Percentiles rank a stretch among this genome's conserved stretches.
Evolutionary conservation across 2,797 vertebrate genomes (phyloP).

Genomic region (Craterocephalus amniculus): DNA sequence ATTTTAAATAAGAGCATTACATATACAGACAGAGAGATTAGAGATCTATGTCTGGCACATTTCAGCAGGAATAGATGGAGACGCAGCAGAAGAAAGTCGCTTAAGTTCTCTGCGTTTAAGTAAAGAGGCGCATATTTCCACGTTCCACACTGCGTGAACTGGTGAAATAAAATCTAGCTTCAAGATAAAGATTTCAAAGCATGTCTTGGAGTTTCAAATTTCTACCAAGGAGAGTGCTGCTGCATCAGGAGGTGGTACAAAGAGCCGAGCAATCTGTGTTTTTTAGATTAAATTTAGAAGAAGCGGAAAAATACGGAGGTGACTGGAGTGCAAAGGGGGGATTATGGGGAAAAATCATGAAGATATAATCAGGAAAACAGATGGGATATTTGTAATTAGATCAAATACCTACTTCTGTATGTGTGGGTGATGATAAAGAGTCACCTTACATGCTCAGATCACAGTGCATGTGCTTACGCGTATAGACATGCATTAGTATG

Average conservation of each 20-base stretch:
- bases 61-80: constrained; percentile 14
- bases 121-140: constrained; percentile 5
- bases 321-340: background rate
- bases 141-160: background rate
- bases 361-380: background rate
- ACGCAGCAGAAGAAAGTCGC: background rate
- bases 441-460: background rate
- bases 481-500: background rate
- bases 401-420: too few relatives aligned
- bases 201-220: background rate
- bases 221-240: background rate
- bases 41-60: too few relatives aligned
- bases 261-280: constrained; percentile 39
- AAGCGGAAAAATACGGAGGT: constrained; percentile 27
- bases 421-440: background rate
- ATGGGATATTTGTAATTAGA: background rate
- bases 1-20: too few relatives aligned
- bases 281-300: constrained; percentile 17
- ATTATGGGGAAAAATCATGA: constrained; percentile 34
- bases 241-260: constrained; percentile 15
- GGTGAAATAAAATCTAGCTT: background rate
- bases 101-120: background rate
- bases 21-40: too few relatives aligned
- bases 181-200: background rate
- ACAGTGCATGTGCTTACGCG: background rate